A percentile compares a stretch with the other conserved stretches of the same genome.
Evolutionary conservation across 1,140 invertebrate genomes (phyloP).

Genomic region (Platorchestia sp.): DNA sequence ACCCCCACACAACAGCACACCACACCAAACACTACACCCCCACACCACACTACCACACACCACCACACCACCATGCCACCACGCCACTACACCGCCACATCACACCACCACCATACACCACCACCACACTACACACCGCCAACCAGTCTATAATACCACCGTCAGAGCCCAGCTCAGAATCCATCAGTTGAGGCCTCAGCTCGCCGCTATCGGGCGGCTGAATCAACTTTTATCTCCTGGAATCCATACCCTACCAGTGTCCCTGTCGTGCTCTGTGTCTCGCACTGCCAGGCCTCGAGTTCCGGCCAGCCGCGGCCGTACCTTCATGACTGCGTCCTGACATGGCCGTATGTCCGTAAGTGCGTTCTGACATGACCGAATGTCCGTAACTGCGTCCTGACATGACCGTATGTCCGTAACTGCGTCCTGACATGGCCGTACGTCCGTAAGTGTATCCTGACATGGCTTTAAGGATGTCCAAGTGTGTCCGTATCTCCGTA

Average conservation of each 20-base stretch:
- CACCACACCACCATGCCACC: no score
- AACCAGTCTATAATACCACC: not conserved
- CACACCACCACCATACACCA: no score
- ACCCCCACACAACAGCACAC: no score
- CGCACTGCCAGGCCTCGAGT: no score
- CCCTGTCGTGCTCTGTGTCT: conserved; percentile 21
- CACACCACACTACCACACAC: not conserved
- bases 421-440: not conserved
- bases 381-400: not conserved
- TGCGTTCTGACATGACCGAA: not conserved
- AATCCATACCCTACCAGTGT: conserved; percentile 21
- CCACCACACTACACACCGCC: not conserved
- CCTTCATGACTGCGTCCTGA: not conserved
- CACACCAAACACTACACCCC: no score
- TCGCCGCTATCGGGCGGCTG: not conserved
- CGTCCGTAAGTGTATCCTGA: not conserved
- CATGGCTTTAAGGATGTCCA: not conserved
- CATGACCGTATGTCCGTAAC: not conserved
- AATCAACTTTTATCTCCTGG: conserved; percentile 41
- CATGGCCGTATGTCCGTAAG: not conserved
- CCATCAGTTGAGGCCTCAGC: not conserved
- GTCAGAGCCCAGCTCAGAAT: not conserved
- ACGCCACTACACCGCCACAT: not conserved
- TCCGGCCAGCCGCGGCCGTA: not conserved
- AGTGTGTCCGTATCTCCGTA: not conserved